Percentiles rank a stretch among this genome's conserved stretches.
Evolutionary conservation across 2,888 invertebrate genomes (phyloP).

Genomic region (Tetranychus truncatus): DNA sequence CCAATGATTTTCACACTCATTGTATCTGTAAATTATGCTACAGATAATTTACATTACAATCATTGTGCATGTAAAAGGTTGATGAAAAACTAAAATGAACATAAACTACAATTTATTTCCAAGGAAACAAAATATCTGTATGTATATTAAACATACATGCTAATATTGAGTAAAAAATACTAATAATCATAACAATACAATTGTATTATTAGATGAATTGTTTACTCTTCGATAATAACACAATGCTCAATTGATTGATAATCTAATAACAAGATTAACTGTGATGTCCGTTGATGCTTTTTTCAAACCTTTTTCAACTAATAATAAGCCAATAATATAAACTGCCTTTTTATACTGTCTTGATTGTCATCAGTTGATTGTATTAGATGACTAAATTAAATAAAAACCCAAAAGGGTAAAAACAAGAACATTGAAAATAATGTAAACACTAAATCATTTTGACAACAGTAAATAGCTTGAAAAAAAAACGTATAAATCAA

Average conservation of each 20-base stretch:
- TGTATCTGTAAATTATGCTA: background rate
- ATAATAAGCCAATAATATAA: too few relatives aligned
- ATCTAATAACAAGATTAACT: background rate
- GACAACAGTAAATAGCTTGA: background rate
- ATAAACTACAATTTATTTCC: background rate
- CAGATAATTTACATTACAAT: background rate
- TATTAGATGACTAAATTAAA: background rate
- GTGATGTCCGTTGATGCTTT: background rate
- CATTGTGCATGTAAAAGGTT: too few relatives aligned
- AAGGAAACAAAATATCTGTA: background rate
- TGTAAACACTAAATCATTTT: background rate
- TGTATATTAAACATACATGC: too few relatives aligned
- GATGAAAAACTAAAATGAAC: too few relatives aligned
- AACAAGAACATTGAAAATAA: background rate
- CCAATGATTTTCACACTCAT: background rate
- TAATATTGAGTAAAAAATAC: too few relatives aligned
- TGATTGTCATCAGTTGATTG: background rate
- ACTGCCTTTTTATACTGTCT: background rate
- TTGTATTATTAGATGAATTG: background rate
- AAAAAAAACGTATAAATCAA: background rate
- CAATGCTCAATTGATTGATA: background rate
- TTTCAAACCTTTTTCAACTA: background rate
- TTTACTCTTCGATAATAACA: background rate
- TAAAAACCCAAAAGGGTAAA: background rate
- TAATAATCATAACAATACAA: too few relatives aligned